Evolutionary conservation across 1,140 invertebrate genomes (phyloP), one percentile per base, ranked within the genome.

Genomic region (Tetramorium alpestre): DNA sequence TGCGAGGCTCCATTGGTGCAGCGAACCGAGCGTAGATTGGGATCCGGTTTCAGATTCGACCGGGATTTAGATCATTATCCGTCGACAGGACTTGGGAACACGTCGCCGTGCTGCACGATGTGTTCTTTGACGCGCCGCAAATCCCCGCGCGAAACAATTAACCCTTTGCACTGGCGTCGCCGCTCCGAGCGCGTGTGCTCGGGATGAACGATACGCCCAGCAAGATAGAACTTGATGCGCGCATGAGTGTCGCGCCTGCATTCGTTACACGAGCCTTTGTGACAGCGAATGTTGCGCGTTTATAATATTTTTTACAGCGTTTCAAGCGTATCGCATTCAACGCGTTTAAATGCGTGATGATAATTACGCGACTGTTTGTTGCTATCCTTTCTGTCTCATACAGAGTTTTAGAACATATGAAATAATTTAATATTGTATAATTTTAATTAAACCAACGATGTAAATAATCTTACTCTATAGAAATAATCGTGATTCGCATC

Each of bases 1-100:
- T 25, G 44, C 62, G 51, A 16, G 47, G 88, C 60, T 54, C 33
- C 72, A 38, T 49, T 58, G 67, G 47, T 67, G 64, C 85, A 62
- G 62, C 89, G 73, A 82, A 10, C 69, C 80, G 69, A 47, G 54
- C 25, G 18, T 56, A 60, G 80, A 84, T 84, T 84, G 54, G 80
- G 86, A 90, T 90, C 89, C 77, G 86, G 81, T 90, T 90, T 80
- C 86, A 87, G 89, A 90, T 90, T 88, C 86, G 82, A 73, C 89
- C 75, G 84, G 89, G 89, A 90, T 90, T 85, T 85, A 85, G 82
- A 90, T 90, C 89, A 90, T 90, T 90, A 90, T 90, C 89, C 89
- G 51, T 22, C 78, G 88, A 89, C 89, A 76, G 77, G 89, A 84
- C 85, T 86, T 75, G 78, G 85, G 89, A 89, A 90, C 89, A 90